phyloP scores from a whole-genome alignment of 2,113 vertebrate species.

The Nothocercus nigrocapillus region DNA sequence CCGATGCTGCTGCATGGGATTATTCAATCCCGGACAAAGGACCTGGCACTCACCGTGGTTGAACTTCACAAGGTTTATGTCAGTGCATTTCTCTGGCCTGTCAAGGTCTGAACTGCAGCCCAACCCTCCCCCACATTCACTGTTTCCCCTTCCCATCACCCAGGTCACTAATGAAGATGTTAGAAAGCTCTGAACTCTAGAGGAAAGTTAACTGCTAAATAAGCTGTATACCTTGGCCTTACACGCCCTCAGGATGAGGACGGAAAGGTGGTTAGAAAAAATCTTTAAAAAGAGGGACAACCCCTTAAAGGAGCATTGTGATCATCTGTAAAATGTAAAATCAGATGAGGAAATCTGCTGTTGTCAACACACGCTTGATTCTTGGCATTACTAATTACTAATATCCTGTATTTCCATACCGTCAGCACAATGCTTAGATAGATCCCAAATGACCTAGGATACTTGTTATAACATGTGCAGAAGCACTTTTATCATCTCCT shows the following conservation, averaged over 20 bases:
- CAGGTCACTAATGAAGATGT: background rate
- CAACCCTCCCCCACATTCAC: background rate
- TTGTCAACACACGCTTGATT: background rate
- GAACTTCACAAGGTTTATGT: background rate
- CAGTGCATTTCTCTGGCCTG: background rate
- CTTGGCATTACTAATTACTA: background rate
- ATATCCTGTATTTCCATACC: constrained; percentile 24
- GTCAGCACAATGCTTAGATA: background rate
- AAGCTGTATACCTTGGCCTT: background rate
- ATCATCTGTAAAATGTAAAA: background rate
- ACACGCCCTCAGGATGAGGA: background rate
- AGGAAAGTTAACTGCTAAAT: background rate
- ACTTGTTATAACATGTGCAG: constrained; percentile 65
- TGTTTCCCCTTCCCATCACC: background rate
- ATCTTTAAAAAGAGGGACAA: background rate
- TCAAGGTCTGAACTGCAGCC: background rate
- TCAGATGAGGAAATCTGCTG: background rate
- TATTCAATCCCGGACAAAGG: background rate
- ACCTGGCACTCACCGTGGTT: background rate
- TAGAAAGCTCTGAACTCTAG: background rate
- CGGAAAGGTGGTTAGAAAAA: background rate
- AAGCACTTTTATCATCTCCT: constrained; percentile 49
- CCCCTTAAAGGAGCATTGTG: background rate
- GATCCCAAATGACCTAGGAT: constrained; percentile 31
- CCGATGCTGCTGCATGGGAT: fast-evolving